Evolutionary conservation across 30 jellyfish, hydroid and myxozoan genomes (phyloP), one percentile per base, ranked within the genome.

Genomic region (Rhopilema esculentum): DNA sequence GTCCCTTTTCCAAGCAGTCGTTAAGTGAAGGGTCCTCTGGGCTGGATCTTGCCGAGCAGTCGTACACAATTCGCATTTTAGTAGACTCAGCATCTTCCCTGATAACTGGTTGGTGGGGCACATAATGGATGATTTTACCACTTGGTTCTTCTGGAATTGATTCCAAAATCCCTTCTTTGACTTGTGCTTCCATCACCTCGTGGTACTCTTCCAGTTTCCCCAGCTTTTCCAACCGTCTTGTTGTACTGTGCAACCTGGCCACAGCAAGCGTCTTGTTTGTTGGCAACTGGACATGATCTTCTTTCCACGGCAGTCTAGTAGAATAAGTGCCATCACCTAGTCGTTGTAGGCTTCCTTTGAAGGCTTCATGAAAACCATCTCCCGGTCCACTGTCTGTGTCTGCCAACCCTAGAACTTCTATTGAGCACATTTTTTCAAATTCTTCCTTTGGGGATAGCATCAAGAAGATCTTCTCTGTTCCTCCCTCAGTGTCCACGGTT

Each of bases 391-490:
- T 57, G 89, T 72, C 82, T 85, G 78, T 69, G 74, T 85, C 93
- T n/a, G 88, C 72, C 73, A 85, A 74, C 20, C 88, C 89, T 7
- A 85, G 74, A 29, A 85, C 93, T 25, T 85, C 93, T 27, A 61
- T 85, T 29, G 82, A 85, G 82, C 93, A 85, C 93, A 85, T 72
- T 82, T 85, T 66, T 72, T 85, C 93, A 85, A 85, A 73, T 72
- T 85, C 88, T 16, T 52, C 72, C 40, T 85, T 72, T 63, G 77
- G 88, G 57, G 88, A 85, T 52, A 74, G 81, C 53, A 64, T 22
- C 88, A 85, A 49, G 82, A 72, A 85, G 28, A 72, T 57, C 77
- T 48, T 57, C 93, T 85, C 88, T 9, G 73, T 74, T 72, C 65
- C 93, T 61, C 72, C 75, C 48, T 85, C 73, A 48, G 30, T 88